These are phyloP conservation scores for Cathartes aura DNA, from an alignment of 2,113 vertebrate species.

Conservation along the genomic window DNA sequence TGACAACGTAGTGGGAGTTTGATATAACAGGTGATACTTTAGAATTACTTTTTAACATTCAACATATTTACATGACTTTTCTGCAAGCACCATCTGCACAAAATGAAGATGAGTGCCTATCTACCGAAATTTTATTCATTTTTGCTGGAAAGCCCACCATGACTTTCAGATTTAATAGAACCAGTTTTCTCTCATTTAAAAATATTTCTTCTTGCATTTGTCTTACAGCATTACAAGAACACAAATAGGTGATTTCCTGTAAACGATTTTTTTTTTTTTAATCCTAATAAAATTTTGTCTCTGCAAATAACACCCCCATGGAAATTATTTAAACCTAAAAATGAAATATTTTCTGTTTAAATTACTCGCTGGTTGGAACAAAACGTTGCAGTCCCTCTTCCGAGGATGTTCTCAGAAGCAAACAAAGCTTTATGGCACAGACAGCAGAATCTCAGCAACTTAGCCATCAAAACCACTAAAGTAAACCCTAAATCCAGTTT, in stretches of 20 bases:
- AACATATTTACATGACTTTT: background rate
- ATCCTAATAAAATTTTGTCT: background rate
- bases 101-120: background rate
- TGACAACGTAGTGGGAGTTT: background rate
- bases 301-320: background rate
- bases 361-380: background rate
- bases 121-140: background rate
- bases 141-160: background rate
- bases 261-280: background rate
- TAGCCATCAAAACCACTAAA: background rate
- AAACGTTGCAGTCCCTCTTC: background rate
- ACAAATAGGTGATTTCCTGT: background rate
- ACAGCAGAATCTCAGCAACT: background rate
- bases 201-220: background rate
- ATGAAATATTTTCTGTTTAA: background rate
- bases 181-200: background rate
- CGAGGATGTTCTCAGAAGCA: background rate
- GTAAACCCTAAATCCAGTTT: constrained; percentile 1
- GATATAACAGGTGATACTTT: background rate
- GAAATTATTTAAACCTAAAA: background rate
- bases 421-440: background rate
- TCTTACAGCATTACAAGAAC: background rate
- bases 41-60: background rate
- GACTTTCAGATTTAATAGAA: background rate
- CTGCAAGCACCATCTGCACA: background rate